Evolutionary conservation across 1,140 invertebrate species (phyloP), one percentile per base, ranked within the genome.

Genomic region (Drosophila orosa): DNA sequence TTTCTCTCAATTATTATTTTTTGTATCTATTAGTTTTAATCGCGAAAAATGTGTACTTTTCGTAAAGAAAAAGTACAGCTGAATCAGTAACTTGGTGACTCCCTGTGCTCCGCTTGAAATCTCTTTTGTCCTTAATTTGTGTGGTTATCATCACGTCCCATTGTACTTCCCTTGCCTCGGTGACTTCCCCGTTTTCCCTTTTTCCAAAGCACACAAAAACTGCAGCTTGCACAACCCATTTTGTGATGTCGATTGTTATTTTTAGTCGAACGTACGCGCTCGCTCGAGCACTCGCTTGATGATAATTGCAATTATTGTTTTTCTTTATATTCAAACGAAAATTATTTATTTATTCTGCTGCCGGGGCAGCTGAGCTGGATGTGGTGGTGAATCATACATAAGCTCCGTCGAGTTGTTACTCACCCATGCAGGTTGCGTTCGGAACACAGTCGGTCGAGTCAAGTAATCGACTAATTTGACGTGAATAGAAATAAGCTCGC

Each of bases 401-500:
- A 17, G 29, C 29, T 13, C n/a, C 7, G 37, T 5, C 52, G 13
- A 35, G 50, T 24, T 10, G 50, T 54, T 35, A 37, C 65, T 71
- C 68, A 71, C 52, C 47, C 52, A 57, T 71, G 31, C 50, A 39
- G 33, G 31, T 57, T 42, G 39, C 39, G 25, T 47, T n/a, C 40
- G 31, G 48, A 52, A 17, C 48, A 22, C 48, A 35, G 48, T 17
- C 25, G 29, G 48, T 52, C 35, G 31, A 47, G 37, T 31, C 33
- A 39, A 39, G 65, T 40, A 72, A 72, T 72, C 68, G 66, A 71
- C 68, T 72, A 71, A 72, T 72, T 72, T 44, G 66, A 58, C 33
- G 33, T 58, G 68, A 42, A 66, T 66, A 68, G 65, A 71, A 54
- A 54, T 54, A 54, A 35, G 47, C 33, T 31, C 50, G 68, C 52